Conservation (phyloP, 2,888 invertebrate genomes). For the Scaptomyza flava region DNA sequence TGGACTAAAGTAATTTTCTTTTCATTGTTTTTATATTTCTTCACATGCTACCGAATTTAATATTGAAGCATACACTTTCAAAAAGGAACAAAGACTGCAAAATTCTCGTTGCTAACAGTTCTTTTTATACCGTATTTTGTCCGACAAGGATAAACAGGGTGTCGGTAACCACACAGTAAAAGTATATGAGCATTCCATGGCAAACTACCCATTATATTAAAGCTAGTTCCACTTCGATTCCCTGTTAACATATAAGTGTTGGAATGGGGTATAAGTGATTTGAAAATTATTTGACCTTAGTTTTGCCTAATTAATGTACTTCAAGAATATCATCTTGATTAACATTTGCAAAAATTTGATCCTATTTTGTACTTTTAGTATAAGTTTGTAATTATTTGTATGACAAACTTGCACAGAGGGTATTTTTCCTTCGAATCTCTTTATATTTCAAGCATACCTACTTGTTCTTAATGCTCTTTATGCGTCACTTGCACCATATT, state of each 20-base stretch:
- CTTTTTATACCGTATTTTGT: constrained; percentile 49
- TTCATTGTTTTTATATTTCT: neutral
- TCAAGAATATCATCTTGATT: no score
- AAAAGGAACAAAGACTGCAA: constrained; percentile 38
- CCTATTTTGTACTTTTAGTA: no score
- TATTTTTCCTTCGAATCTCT: neutral
- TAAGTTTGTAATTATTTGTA: no score
- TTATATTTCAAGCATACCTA: constrained; percentile 1
- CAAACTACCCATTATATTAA: constrained; percentile 53
- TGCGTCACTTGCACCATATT: constrained; percentile 71
- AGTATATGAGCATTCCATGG: neutral
- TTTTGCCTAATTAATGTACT: no score
- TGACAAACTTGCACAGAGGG: constrained; percentile 12
- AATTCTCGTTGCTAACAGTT: constrained; percentile 7
- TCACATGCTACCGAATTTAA: neutral
- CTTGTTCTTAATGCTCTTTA: constrained; percentile 49
- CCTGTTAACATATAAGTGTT: neutral
- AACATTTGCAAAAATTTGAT: no score
- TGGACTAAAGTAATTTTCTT: no score
- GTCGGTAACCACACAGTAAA: constrained; percentile 17
- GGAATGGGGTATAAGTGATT: neutral
- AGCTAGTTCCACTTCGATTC: constrained; percentile 20
- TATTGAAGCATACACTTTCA: constrained; percentile 16
- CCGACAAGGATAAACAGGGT: constrained; percentile 49
- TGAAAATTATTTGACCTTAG: no score